Base-by-base conservation (phyloP, 2,888 invertebrate species). In the Buathra laborator region DNA sequence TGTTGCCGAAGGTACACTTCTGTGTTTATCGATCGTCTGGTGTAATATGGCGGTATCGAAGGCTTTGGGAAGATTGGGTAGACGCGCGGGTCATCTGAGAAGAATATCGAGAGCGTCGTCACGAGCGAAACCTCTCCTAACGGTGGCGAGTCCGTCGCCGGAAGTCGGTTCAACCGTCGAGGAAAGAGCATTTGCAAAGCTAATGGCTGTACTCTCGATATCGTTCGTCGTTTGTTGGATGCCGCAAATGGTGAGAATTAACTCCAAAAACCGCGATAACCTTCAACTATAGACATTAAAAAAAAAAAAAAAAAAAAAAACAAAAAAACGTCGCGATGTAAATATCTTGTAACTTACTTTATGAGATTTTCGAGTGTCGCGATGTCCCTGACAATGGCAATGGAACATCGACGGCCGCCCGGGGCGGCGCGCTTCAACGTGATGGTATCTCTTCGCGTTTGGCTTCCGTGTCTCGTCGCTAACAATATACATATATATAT, bases 211-310 rank as follows among this genome's bases (percentile, higher is more conserved):
- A 72, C 95, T 98, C 59, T 97, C 98, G 87, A 95, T 97, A 86
- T 96, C 97, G 43, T 98, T 98, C 93, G 96, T 98, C 90, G 94
- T 97, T 62, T 98, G 97, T 94, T 98, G 98, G 98, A 95, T 97
- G 94, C 98, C 98, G 32, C 97, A 98, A 94, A 96, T 98, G 97
- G 98, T 98, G 92, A 95, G 95, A 51, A n/a, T 12, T 24, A 12
- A 2, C n/a, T n/a, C n/a, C 14, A 51, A 32, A 24, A 16, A 0
- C 24, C n/a, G 14, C 29, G 0, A 59, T 24, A 24, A 59, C 32
- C 48, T 7, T 48, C 32, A 37, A 44, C 44, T 5, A 7, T 16
- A 5, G n/a, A 19, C 7, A 44, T 37, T 10, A 24, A 9, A 48
- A 62, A 43, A 59, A 62, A 62, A 62, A 62, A 2, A 70, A 10